A percentile compares a stretch with the other conserved stretches of the same genome.
Evolutionary conservation across 1,140 invertebrate genomes (phyloP).

Genomic region (Drosophila oshimai): DNA sequence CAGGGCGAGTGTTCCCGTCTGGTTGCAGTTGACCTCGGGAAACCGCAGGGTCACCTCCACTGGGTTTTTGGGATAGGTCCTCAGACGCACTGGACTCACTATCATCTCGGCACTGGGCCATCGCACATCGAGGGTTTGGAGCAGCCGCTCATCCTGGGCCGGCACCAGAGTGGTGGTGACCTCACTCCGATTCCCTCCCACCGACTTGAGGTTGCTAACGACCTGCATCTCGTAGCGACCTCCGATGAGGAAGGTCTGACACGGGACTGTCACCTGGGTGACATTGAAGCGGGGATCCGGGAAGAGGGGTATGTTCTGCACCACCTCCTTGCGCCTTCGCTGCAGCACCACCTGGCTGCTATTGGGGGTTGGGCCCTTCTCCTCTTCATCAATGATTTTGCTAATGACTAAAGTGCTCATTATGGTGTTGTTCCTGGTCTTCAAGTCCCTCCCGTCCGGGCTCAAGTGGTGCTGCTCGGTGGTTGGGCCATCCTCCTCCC

Average conservation of each 20-base stretch:
- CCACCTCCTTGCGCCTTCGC: slow-evolving; percentile 73
- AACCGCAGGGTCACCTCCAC: slow-evolving; percentile 89
- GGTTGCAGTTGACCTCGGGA: slow-evolving; percentile 86
- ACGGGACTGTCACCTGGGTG: slow-evolving; percentile 77
- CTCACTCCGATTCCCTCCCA: slow-evolving; percentile 19
- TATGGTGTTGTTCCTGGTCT: slow-evolving; percentile 62
- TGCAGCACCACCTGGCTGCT: slow-evolving; percentile 56
- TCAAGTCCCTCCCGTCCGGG: slow-evolving; percentile 30
- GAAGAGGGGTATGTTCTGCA: slow-evolving; percentile 74
- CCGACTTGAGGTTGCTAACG: slow-evolving; percentile 64
- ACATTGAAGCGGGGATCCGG: slow-evolving; percentile 77
- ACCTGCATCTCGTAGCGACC: slow-evolving; percentile 80
- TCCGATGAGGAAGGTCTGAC: slow-evolving; percentile 70
- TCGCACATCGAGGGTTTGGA: slow-evolving; percentile 86
- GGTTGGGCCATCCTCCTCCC: slow-evolving; percentile 18
- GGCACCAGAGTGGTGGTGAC: slow-evolving; percentile 72
- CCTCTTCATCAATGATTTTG: slow-evolving; percentile 79
- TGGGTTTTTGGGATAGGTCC: slow-evolving; percentile 89
- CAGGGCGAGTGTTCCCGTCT: slow-evolving; percentile 83
- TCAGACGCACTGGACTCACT: slow-evolving; percentile 88
- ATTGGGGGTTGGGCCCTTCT: background rate
- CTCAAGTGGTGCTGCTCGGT: slow-evolving; percentile 56
- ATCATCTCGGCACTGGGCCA: slow-evolving; percentile 89
- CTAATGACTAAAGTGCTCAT: slow-evolving; percentile 82
- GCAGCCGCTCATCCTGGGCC: slow-evolving; percentile 64